Conservation (phyloP, 2,797 vertebrate genomes). For the Bothrops alternatus region DNA sequence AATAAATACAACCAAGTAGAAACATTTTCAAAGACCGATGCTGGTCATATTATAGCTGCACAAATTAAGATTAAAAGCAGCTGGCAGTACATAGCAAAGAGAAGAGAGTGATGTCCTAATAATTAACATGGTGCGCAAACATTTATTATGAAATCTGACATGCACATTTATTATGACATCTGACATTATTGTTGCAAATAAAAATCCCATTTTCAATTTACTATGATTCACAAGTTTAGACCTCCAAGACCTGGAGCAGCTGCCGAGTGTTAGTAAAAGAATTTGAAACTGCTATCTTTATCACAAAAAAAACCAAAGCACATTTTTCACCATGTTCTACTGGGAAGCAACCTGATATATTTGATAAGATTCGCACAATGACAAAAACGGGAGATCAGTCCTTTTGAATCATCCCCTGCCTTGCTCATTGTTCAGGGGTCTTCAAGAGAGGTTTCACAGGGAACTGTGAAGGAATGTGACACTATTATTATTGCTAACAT, state of each 20-base stretch:
- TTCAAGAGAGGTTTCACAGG: background rate
- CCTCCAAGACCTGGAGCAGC: slow-evolving; percentile 46
- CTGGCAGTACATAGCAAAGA: slow-evolving; percentile 5
- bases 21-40: background rate
- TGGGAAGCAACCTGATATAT: background rate
- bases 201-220: slow-evolving; percentile 23
- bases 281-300: slow-evolving; percentile 33
- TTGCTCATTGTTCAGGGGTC: background rate
- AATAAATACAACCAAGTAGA: background rate
- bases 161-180: slow-evolving; percentile 27
- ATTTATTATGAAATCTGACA: slow-evolving; percentile 29
- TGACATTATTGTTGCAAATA: slow-evolving; percentile 22
- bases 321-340: background rate
- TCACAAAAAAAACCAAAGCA: slow-evolving; percentile 21
- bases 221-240: slow-evolving; percentile 44
- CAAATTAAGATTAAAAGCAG: slow-evolving; percentile 18
- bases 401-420: background rate
- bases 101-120: slow-evolving; percentile 25
- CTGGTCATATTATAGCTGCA: slow-evolving; percentile 7
- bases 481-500: background rate
- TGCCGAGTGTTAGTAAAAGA: slow-evolving; percentile 48
- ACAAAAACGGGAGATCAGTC: background rate
- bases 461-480: background rate
- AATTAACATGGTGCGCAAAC: slow-evolving; percentile 49
- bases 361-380: slow-evolving; percentile 13